Percentiles rank a stretch among this genome's conserved stretches.
Evolutionary conservation across 2,888 invertebrate genomes (phyloP).

Genomic region (Chloroclystis v-ata): DNA sequence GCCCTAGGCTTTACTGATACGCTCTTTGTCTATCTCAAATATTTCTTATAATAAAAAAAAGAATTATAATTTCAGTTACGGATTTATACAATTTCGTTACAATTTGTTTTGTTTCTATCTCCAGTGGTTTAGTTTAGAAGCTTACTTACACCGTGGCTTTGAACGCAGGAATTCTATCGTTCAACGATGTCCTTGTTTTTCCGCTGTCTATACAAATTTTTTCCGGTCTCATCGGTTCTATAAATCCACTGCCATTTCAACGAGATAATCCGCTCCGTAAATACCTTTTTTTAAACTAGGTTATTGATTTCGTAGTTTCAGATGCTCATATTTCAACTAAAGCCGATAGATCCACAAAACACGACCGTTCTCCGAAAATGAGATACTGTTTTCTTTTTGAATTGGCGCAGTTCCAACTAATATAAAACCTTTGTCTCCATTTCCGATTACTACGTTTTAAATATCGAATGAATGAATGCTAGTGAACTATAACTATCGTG

Average conservation of each 20-base stretch:
- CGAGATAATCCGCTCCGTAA: no score
- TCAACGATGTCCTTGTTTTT: no score
- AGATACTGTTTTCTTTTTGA: conserved; percentile 3
- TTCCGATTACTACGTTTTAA: conserved; percentile 5
- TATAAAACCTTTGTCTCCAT: conserved; percentile 4
- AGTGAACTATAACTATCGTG: background rate
- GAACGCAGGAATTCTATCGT: no score
- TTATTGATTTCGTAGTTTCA: background rate
- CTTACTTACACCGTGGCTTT: no score
- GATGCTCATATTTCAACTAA: background rate
- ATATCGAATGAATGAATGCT: background rate
- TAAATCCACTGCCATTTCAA: no score
- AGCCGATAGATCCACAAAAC: background rate
- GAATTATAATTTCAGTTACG: no score
- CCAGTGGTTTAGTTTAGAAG: no score
- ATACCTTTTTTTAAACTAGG: background rate
- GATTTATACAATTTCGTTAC: no score
- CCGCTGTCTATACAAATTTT: no score
- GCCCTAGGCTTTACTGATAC: conserved; percentile 27
- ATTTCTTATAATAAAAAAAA: no score
- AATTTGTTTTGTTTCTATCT: no score
- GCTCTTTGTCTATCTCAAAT: conserved; percentile 30
- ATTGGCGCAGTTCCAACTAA: conserved; percentile 1
- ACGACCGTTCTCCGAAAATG: background rate
- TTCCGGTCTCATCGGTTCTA: no score